Percentiles rank a stretch among this genome's conserved stretches.
These are phyloP conservation scores for Dendrolimus kikuchii DNA, from an alignment of 1,140 invertebrate genomes.

Conservation along the genomic window DNA sequence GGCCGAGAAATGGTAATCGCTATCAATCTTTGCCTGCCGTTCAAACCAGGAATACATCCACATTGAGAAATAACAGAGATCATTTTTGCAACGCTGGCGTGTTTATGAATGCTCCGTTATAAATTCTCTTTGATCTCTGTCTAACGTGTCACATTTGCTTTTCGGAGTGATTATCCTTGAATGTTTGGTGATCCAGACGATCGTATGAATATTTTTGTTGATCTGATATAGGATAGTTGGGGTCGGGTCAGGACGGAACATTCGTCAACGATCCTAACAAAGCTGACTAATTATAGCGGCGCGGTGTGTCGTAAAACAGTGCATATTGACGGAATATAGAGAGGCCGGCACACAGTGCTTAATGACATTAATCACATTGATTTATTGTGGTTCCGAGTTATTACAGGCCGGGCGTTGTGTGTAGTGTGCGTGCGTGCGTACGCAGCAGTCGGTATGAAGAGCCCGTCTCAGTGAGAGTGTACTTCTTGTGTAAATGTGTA, in stretches of 20 bases:
- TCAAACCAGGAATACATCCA: slow-evolving; percentile 18
- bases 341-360: slow-evolving; percentile 71
- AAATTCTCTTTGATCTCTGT: slow-evolving; percentile 56
- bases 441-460: slow-evolving; percentile 17
- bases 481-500: slow-evolving; percentile 59
- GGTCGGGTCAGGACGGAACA: slow-evolving; percentile 26
- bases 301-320: slow-evolving; percentile 69
- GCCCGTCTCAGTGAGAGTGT: slow-evolving; percentile 31
- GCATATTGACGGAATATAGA: slow-evolving; percentile 72
- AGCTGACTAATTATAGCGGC: slow-evolving; percentile 70
- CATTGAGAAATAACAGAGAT: slow-evolving; percentile 60
- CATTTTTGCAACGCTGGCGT: slow-evolving; percentile 55
- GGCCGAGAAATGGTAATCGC: slow-evolving; percentile 32
- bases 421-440: slow-evolving; percentile 42
- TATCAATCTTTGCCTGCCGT: slow-evolving; percentile 31
- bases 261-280: slow-evolving; percentile 63
- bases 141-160: slow-evolving; percentile 36
- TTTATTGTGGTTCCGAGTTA: slow-evolving; percentile 73
- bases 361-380: slow-evolving; percentile 73
- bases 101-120: slow-evolving; percentile 56
- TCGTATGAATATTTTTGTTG: slow-evolving; percentile 39
- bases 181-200: slow-evolving; percentile 17
- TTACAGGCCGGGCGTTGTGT: slow-evolving; percentile 57
- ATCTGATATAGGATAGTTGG: slow-evolving; percentile 35
- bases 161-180: slow-evolving; percentile 18